A percentile compares a stretch with the other conserved stretches of the same genome.
phyloP scores from a whole-genome alignment of 2,888 invertebrate species.

The Eristalinus sepulchralis region DNA sequence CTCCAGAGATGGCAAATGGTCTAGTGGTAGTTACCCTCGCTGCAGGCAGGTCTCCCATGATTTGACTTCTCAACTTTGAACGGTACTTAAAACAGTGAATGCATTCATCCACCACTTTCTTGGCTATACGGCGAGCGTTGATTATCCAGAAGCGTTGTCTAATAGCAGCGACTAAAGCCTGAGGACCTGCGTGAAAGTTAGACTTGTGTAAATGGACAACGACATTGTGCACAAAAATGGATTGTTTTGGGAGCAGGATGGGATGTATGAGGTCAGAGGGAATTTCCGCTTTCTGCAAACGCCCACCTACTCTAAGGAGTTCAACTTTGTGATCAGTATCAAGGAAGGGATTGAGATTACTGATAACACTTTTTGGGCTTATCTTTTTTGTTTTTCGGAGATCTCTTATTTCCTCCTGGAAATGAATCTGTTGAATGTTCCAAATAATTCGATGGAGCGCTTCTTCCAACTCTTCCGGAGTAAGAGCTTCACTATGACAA shows the following conservation, averaged over 20 bases:
- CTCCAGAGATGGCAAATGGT: not conserved
- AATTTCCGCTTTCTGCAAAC: constrained; percentile 71
- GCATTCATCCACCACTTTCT: too few relatives aligned
- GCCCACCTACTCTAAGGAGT: constrained; percentile 73
- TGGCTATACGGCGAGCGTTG: too few relatives aligned
- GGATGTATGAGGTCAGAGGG: constrained; percentile 67
- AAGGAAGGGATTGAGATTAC: too few relatives aligned
- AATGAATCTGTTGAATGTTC: too few relatives aligned
- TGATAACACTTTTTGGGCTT: too few relatives aligned
- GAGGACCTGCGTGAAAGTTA: constrained; percentile 42
- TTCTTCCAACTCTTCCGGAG: too few relatives aligned
- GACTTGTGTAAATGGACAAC: constrained; percentile 17
- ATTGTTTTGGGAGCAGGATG: constrained; percentile 69
- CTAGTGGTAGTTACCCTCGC: not conserved
- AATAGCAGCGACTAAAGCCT: not conserved
- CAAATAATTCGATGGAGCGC: too few relatives aligned
- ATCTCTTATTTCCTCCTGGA: too few relatives aligned
- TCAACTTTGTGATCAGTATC: constrained; percentile 38
- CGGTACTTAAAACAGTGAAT: not conserved
- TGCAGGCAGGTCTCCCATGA: not conserved
- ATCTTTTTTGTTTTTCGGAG: too few relatives aligned
- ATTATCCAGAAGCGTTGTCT: constrained; percentile 9
- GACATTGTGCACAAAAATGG: constrained; percentile 10
- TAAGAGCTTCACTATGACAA: too few relatives aligned
- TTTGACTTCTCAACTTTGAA: not conserved